Conservation (phyloP, 2,113 vertebrate species). For the Eudyptes chrysolophus region DNA sequence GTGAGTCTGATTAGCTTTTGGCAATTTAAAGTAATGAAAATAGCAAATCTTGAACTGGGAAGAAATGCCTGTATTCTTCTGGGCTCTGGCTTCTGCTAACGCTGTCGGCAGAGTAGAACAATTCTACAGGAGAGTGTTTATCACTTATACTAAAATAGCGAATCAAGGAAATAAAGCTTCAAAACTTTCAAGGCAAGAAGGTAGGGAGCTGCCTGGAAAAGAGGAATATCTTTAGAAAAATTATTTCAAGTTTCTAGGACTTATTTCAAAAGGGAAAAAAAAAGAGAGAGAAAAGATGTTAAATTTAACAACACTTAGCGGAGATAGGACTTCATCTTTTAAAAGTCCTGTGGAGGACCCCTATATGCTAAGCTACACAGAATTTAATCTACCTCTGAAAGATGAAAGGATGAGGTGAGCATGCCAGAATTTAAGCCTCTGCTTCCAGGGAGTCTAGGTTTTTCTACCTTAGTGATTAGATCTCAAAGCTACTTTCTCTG, state of each 20-base stretch:
- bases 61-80: not conserved
- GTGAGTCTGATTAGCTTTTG: not conserved
- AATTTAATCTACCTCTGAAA: not conserved
- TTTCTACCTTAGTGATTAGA: not conserved
- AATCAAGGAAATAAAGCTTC: not conserved
- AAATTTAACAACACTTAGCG: not conserved
- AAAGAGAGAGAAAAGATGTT: not conserved
- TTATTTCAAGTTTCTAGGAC: not conserved
- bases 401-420: constrained; percentile 4
- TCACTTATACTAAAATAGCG: not conserved
- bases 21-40: not conserved
- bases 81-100: not conserved
- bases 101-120: not conserved
- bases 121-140: not conserved
- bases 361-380: not conserved
- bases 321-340: not conserved
- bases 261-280: not conserved
- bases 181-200: not conserved
- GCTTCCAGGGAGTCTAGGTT: not conserved
- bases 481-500: not conserved
- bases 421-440: not conserved
- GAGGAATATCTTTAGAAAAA: not conserved
- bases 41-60: not conserved
- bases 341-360: not conserved
- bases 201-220: not conserved